Conservation (phyloP, 2,888 invertebrate genomes). For the Tineola bisselliella region DNA sequence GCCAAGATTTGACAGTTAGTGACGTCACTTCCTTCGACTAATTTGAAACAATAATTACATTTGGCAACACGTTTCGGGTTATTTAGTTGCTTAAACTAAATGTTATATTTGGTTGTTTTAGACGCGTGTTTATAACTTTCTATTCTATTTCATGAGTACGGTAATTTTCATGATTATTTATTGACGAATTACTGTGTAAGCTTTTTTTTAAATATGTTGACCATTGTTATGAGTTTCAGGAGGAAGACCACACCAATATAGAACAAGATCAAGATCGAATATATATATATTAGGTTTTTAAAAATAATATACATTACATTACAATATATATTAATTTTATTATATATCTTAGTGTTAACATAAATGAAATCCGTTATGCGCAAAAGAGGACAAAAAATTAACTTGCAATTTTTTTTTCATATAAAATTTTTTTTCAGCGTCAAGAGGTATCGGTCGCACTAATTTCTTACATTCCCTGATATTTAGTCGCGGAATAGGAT, state of each 20-base stretch:
- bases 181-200: too few relatives aligned
- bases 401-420: too few relatives aligned
- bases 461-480: conserved; percentile 62
- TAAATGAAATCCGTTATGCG: too few relatives aligned
- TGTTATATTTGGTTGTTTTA: neutral
- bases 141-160: neutral
- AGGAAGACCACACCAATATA: too few relatives aligned
- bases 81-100: neutral
- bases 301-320: too few relatives aligned
- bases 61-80: neutral
- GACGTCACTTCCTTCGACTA: conserved; percentile 11
- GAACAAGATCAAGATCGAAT: too few relatives aligned
- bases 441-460: conserved; percentile 30
- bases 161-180: neutral
- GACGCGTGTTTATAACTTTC: neutral
- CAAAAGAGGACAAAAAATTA: too few relatives aligned
- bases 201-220: too few relatives aligned
- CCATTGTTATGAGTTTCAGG: too few relatives aligned
- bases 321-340: too few relatives aligned
- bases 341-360: too few relatives aligned
- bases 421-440: conserved; percentile 16
- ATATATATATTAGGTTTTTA: too few relatives aligned
- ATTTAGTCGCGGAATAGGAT: conserved; percentile 68
- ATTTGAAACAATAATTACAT: conserved; percentile 3
- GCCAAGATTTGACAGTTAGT: conserved; percentile 17